phyloP scores from a whole-genome alignment of 2,797 vertebrate species.

The Lates japonicus region DNA sequence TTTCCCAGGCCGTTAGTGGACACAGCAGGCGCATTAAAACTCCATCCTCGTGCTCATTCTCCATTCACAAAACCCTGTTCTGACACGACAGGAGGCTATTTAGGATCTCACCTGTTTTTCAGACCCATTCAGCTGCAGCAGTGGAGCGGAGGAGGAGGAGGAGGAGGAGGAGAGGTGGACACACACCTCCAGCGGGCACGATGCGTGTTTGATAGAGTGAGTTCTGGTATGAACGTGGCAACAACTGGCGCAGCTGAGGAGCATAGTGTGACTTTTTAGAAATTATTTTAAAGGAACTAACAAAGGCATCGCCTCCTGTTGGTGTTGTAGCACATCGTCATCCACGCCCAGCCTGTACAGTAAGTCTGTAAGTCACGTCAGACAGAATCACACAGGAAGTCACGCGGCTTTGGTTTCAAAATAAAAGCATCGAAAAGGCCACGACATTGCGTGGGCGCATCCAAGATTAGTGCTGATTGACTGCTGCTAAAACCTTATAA shows the following conservation, averaged over 20 bases:
- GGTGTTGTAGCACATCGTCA: constrained; percentile 65
- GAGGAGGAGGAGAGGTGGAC: too few species aligned
- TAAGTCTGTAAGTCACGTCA: constrained; percentile 5
- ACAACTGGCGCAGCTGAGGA: not conserved
- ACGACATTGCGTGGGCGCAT: not conserved
- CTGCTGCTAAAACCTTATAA: not conserved
- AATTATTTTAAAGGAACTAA: too few species aligned
- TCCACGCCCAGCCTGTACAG: constrained; percentile 79
- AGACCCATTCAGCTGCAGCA: constrained; percentile 20
- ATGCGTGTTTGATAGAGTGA: not conserved
- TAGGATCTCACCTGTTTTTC: constrained; percentile 48
- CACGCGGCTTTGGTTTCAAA: constrained; percentile 10
- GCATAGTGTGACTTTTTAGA: constrained; percentile 34
- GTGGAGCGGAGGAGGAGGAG: not conserved
- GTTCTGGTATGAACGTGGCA: not conserved
- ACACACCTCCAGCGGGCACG: constrained; percentile 46
- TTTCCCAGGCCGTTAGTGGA: constrained; percentile 59
- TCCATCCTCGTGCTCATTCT: constrained; percentile 8
- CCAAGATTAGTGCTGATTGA: not conserved
- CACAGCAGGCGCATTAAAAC: constrained; percentile 19
- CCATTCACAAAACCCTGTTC: constrained; percentile 31
- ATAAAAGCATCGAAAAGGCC: constrained; percentile 35
- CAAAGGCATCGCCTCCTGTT: constrained; percentile 68
- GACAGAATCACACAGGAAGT: constrained; percentile 5
- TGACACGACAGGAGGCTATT: constrained; percentile 41